A percentile compares a stretch with the other conserved stretches of the same genome.
These are phyloP conservation scores for Toxotes jaculatrix DNA, from an alignment of 2,113 vertebrate species.

Conservation along the genomic window DNA sequence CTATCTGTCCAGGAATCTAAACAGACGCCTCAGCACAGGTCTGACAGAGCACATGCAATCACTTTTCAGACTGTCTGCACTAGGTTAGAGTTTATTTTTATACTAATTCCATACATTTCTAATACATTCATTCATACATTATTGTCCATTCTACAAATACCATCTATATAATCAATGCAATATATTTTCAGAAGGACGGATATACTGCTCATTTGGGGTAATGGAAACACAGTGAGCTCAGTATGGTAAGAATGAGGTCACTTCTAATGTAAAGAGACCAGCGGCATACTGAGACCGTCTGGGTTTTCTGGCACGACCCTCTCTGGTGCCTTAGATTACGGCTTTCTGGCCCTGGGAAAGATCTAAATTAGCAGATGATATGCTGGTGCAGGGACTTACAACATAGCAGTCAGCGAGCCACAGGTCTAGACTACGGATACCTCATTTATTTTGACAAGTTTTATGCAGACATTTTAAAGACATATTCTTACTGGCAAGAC, in stretches of 20 bases:
- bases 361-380: slow-evolving; percentile 52
- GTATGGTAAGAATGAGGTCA: slow-evolving; percentile 75
- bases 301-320: slow-evolving; percentile 56
- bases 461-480: slow-evolving; percentile 33
- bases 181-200: slow-evolving; percentile 32
- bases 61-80: neutral
- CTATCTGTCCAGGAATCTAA: slow-evolving; percentile 40
- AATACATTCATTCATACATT: neutral
- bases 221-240: slow-evolving; percentile 74
- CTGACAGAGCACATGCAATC: neutral
- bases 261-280: slow-evolving; percentile 75
- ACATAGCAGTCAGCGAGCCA: slow-evolving; percentile 4
- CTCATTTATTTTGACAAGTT: slow-evolving; percentile 46
- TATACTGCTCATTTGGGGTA: slow-evolving; percentile 42
- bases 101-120: neutral
- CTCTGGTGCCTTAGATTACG: slow-evolving; percentile 58
- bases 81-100: neutral
- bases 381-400: neutral
- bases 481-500: slow-evolving; percentile 17
- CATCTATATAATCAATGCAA: slow-evolving; percentile 11
- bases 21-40: slow-evolving; percentile 4
- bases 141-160: slow-evolving; percentile 35
- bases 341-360: slow-evolving; percentile 51
- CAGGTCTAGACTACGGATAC: slow-evolving; percentile 17
- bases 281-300: slow-evolving; percentile 63